Evolutionary conservation across 2,888 invertebrate species (phyloP).

Genomic region (Ophion obscuratus): DNA sequence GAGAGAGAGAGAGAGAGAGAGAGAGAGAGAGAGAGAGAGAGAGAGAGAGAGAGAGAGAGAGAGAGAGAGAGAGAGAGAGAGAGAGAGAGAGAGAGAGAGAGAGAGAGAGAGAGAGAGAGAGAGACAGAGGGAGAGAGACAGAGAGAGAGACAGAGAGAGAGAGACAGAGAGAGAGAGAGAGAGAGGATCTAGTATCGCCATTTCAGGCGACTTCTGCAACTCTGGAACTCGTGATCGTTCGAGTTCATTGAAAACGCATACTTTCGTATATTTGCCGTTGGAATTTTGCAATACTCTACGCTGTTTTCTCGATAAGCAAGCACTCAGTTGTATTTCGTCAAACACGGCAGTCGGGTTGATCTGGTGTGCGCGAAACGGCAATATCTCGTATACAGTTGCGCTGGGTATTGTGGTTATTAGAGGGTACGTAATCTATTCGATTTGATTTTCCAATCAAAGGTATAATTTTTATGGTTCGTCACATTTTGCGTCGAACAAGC

Average conservation of each 20-base stretch:
- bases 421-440: too few species aligned
- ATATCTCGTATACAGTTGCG: not conserved
- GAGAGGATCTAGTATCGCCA: constrained; percentile 25
- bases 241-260: constrained; percentile 78
- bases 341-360: not conserved
- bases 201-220: constrained; percentile 62
- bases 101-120: constrained; percentile 18
- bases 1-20: too few species aligned
- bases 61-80: too few species aligned
- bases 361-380: not conserved
- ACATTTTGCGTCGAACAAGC: too few species aligned
- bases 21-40: not conserved
- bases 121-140: not conserved
- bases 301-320: constrained; percentile 26
- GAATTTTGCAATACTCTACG: constrained; percentile 20
- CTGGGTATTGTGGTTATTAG: too few species aligned
- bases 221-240: constrained; percentile 71
- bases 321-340: not conserved
- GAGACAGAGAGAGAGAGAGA: too few species aligned
- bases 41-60: not conserved
- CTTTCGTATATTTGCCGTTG: constrained; percentile 29
- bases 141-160: too few species aligned
- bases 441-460: too few species aligned
- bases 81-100: too few species aligned
- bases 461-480: too few species aligned